Evolutionary conservation across 2,113 vertebrate genomes (phyloP), one percentile per base, ranked within the genome.

Genomic region (Indicator indicator): DNA sequence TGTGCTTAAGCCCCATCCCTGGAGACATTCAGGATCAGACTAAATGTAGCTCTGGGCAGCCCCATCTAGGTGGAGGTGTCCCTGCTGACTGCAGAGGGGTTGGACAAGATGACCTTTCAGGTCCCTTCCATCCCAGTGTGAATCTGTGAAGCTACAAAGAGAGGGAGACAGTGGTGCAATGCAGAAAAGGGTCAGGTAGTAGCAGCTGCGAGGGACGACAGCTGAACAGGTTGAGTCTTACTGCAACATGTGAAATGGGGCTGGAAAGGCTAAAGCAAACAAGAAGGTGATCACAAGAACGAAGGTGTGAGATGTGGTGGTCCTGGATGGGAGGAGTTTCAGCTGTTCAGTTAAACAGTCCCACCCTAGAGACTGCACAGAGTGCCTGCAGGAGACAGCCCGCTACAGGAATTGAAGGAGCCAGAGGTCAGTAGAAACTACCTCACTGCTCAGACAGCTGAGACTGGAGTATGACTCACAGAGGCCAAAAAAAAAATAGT

Each of bases 161-260:
- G 2, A 36, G 20, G n/a, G n/a, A 78, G 59, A 17, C 38, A 42
- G 14, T 3, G 11, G 28, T 55, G 44, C 0, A 1, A 40, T 27
- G 32, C 19, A 65, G 72, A 40, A 36, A 65, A 9, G 3, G 3
- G 56, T 33, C 26, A 82, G 33, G 42, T n/a, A 65, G 46, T 3
- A 55, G 52, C 58, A 30, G 42, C 59, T 46, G n/a, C 44, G 9
- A 26, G 46, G n/a, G 27, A 33, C 28, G 11, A 38, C 0, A 2
- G 60, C 36, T 9, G 13, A 67, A 24, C 6, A 2, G 27, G 23
- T 4, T 48, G 54, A 32, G 26, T 36, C 55, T 32, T 14, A 60
- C 12, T 13, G 55, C 79, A 26, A 36, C 48, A 10, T 1, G 5
- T 0, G 2, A 36, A 42, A 72, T 0, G 1, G 42, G 44, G 28